Evolutionary conservation across 2,888 invertebrate species (phyloP), one percentile per base, ranked within the genome.

Genomic region (Tenthredo distinguenda): DNA sequence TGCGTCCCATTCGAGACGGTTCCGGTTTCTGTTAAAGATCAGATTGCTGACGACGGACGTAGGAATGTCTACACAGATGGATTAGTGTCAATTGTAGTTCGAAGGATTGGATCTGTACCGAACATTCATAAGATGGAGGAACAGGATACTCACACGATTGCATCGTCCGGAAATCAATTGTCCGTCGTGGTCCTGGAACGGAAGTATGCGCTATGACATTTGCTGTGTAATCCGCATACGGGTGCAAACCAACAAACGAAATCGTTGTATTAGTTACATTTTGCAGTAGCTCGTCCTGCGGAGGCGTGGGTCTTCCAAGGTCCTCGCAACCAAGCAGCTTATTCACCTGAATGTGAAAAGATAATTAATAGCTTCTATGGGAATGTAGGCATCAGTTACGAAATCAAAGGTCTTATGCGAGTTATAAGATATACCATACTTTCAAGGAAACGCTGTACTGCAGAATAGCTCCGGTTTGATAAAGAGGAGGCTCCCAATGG

Each of bases 1-100:
- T 12, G 26, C 1, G 6, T 68, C 68, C 68, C 68, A 68, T 68
- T 18, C 2, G 26, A 68, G 68, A 34, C 68, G 34, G 34, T 68
- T 34, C 18, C 0, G 68, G 6, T 34, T 31, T 34, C 15, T 7
- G 68, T 34, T 18, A 7, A 68, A 18, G 12, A 34, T 68, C 34
- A 68, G 34, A 68, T 68, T 34, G 68, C 68, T 68, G 18, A 68
- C 26, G 31, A 68, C 18, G 18, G 68, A 68, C 68, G 68, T 68
- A 6, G 68, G 34, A 34, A 68, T 68, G 34, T 31, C 68, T 68
- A 18, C 18, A 68, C 34, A 68, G 15, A 34, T 34, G 34, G 12
- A 68, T 34, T 4, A 5, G 34, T 12, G 34, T 34, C 5, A 34
- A 26, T 68, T 12, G 34, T 15, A 12, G 26, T 26, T 26, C 12